phyloP scores from a whole-genome alignment of 2,113 vertebrate genomes.

The Bubo scandiacus region DNA sequence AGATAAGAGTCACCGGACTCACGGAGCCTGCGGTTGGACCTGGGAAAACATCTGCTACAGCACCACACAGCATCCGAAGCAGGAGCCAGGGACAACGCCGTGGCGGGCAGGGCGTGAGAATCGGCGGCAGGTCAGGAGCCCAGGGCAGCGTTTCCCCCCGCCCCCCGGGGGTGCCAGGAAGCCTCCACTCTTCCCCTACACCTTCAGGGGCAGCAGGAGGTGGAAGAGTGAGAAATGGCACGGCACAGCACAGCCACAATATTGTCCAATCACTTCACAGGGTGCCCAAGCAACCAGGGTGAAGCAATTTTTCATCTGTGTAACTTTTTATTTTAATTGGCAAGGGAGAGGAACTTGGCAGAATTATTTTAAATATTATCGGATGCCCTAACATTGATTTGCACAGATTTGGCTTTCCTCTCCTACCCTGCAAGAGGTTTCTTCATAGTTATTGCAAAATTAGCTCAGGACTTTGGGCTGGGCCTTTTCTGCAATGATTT shows the following conservation, averaged over 20 bases:
- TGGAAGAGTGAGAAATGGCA: not conserved
- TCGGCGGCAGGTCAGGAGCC: not conserved
- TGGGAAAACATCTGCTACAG: not conserved
- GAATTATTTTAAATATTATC: not conserved
- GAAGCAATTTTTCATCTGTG: not conserved
- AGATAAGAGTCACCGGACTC: not conserved
- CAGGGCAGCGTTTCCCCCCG: not conserved
- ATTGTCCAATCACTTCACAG: not conserved
- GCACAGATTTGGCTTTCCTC: not conserved
- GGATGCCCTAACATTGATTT: no score
- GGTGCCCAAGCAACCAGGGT: not conserved
- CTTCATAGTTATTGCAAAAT: not conserved
- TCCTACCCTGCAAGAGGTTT: not conserved
- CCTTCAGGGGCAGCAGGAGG: no score
- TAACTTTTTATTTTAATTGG: not conserved
- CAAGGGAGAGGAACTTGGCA: not conserved
- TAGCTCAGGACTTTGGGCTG: not conserved
- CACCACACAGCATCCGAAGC: fast-evolving
- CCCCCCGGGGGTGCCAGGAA: not conserved
- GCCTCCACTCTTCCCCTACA: not conserved
- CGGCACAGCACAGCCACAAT: fast-evolving
- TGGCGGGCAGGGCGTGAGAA: not conserved
- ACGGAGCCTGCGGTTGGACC: fast-evolving
- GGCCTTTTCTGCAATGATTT: not conserved
- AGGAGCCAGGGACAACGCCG: not conserved